Evolutionary conservation across 1,140 invertebrate species (phyloP).

Genomic region (Ostrea denselamellosa): DNA sequence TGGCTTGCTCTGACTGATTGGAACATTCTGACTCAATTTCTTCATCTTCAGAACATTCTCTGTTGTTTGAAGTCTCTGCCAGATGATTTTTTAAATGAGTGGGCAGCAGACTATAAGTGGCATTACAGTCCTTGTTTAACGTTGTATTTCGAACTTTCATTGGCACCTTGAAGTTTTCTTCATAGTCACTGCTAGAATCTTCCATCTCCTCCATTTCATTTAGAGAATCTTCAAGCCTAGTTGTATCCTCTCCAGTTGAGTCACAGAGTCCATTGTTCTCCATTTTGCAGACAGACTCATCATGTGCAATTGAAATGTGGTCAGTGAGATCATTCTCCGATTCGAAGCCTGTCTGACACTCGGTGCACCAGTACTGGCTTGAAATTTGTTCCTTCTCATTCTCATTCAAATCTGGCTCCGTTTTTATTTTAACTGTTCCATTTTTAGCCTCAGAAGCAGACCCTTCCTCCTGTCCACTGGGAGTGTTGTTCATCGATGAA

Average conservation of each 20-base stretch:
- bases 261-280: not conserved
- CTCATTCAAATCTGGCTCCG: not conserved
- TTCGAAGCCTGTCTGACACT: slow-evolving; percentile 69
- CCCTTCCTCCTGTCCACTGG: not conserved
- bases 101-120: not conserved
- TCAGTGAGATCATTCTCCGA: slow-evolving; percentile 61
- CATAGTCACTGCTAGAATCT: slow-evolving; percentile 13
- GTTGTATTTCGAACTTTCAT: not conserved
- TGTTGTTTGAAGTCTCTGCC: not conserved
- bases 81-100: not conserved
- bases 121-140: not conserved
- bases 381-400: slow-evolving; percentile 31
- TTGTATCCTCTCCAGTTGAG: not conserved
- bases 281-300: slow-evolving; percentile 38
- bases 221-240: not conserved
- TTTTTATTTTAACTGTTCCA: not conserved
- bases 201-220: not conserved
- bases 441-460: not conserved
- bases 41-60: not conserved
- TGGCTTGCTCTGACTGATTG: slow-evolving; percentile 41
- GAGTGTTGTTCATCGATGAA: not conserved
- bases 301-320: slow-evolving; percentile 65
- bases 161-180: slow-evolving; percentile 9
- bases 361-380: slow-evolving; percentile 69
- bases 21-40: slow-evolving; percentile 25